A percentile compares a stretch with the other conserved stretches of the same genome.
These are phyloP conservation scores for Trachelus stipa DNA, from an alignment of 2,888 invertebrate genomes.

Conservation along the genomic window DNA sequence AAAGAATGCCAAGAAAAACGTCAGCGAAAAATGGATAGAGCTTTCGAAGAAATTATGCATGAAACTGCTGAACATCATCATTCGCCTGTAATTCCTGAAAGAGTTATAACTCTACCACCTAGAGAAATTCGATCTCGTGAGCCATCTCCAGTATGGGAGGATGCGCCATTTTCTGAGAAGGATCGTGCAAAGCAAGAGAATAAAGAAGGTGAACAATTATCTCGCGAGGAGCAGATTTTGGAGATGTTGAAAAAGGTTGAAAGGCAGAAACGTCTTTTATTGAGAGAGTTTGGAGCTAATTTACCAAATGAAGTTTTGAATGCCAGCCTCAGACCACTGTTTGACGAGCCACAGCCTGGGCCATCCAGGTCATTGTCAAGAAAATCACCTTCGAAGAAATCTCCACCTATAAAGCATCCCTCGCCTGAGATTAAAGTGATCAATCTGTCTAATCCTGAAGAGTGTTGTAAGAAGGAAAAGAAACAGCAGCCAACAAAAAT, in stretches of 20 bases:
- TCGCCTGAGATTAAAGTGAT: conserved; percentile 57
- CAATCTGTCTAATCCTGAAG: conserved; percentile 47
- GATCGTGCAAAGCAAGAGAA: conserved; percentile 17
- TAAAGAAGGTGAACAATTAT: conserved; percentile 35
- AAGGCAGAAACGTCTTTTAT: conserved; percentile 50
- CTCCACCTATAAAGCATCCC: not conserved
- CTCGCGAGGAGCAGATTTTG: conserved; percentile 56
- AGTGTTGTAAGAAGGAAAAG: conserved; percentile 28
- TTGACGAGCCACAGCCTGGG: conserved; percentile 30
- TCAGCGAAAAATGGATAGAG: conserved; percentile 70
- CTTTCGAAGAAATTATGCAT: conserved; percentile 63
- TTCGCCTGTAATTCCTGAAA: conserved; percentile 30
- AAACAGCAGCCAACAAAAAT: conserved; percentile 27
- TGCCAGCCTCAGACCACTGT: conserved; percentile 50
- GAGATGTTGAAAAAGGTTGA: conserved; percentile 59
- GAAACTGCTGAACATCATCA: not conserved
- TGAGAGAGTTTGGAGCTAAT: conserved; percentile 56
- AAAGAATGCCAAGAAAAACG: conserved; percentile 64
- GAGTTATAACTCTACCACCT: conserved; percentile 45
- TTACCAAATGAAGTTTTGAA: conserved; percentile 57
- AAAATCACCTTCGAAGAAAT: not conserved
- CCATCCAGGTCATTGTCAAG: not conserved
- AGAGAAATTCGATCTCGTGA: conserved; percentile 28
- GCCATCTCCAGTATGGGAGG: conserved; percentile 37
- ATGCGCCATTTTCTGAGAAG: conserved; percentile 22